phyloP scores from a whole-genome alignment of 2,888 invertebrate species.

The Drosophila subquinaria region DNA sequence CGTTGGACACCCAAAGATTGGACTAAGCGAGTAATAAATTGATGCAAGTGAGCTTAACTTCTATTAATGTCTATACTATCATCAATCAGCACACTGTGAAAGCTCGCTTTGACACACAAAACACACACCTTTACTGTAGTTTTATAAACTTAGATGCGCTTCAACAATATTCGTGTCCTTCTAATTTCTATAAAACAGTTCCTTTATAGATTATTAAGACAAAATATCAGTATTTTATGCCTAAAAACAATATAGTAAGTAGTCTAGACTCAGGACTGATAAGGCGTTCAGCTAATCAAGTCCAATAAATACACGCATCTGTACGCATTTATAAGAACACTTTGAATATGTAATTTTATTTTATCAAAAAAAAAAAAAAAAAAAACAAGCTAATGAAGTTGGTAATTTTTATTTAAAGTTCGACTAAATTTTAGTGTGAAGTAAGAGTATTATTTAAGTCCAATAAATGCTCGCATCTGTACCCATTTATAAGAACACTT shows the following conservation, averaged over 20 bases:
- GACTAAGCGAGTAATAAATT: slow-evolving; percentile 96
- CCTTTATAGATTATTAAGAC: slow-evolving; percentile 5
- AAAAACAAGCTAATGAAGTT: too few relatives aligned
- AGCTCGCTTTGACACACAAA: background rate
- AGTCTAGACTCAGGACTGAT: slow-evolving; percentile 11
- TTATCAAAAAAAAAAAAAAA: too few relatives aligned
- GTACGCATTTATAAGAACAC: slow-evolving; percentile 3
- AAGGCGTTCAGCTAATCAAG: background rate
- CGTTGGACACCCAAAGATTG: slow-evolving; percentile 99
- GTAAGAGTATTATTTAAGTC: too few relatives aligned
- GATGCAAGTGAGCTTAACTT: slow-evolving; percentile 1
- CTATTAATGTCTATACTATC: background rate
- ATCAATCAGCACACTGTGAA: background rate
- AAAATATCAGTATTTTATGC: slow-evolving; percentile 2
- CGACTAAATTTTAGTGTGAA: background rate
- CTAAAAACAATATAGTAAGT: background rate
- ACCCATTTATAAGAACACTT: too few relatives aligned
- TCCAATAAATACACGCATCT: background rate
- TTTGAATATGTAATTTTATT: background rate
- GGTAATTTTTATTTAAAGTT: background rate
- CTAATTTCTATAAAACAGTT: background rate
- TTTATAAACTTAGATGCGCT: background rate
- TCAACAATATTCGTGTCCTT: background rate
- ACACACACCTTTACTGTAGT: background rate
- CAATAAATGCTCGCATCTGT: too few relatives aligned